These are phyloP conservation scores for Panulirus ornatus DNA, from an alignment of 1,140 invertebrate genomes.

Conservation along the genomic window DNA sequence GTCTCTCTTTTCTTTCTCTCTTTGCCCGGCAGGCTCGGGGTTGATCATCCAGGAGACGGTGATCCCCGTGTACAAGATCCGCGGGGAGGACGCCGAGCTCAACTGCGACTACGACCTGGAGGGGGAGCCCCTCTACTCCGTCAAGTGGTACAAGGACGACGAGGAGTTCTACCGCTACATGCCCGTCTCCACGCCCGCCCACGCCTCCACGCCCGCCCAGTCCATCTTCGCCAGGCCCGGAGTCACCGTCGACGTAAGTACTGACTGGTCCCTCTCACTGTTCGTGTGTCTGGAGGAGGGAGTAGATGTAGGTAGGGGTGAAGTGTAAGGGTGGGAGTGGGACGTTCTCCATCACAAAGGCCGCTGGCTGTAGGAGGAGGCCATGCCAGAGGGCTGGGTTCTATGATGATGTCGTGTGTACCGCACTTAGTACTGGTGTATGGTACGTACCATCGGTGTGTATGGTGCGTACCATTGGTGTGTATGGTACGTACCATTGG, in stretches of 20 bases:
- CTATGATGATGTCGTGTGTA: too few species aligned
- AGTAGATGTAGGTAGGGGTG: background rate
- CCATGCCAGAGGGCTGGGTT: too few species aligned
- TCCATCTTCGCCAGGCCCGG: constrained; percentile 84
- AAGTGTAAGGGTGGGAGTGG: background rate
- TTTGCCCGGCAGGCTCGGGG: constrained; percentile 6
- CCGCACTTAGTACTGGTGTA: too few species aligned
- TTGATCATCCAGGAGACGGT: constrained; percentile 83
- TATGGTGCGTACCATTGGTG: too few species aligned
- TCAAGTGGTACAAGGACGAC: constrained; percentile 93
- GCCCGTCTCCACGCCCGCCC: constrained; percentile 82
- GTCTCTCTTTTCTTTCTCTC: background rate
- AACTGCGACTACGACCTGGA: constrained; percentile 90
- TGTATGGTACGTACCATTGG: too few species aligned
- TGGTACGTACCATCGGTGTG: too few species aligned
- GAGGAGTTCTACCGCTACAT: constrained; percentile 92
- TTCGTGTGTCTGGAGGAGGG: background rate
- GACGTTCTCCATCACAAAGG: too few species aligned
- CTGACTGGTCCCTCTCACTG: background rate
- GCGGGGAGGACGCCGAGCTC: constrained; percentile 84
- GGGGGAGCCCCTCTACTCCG: constrained; percentile 87
- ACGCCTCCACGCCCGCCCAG: constrained; percentile 81
- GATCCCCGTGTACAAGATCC: constrained; percentile 84
- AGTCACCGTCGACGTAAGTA: constrained; percentile 87
- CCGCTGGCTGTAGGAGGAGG: too few species aligned